Percentiles rank a stretch among this genome's conserved stretches.
Evolutionary conservation across 2,113 vertebrate genomes (phyloP).

Genomic region (Casuarius casuarius): DNA sequence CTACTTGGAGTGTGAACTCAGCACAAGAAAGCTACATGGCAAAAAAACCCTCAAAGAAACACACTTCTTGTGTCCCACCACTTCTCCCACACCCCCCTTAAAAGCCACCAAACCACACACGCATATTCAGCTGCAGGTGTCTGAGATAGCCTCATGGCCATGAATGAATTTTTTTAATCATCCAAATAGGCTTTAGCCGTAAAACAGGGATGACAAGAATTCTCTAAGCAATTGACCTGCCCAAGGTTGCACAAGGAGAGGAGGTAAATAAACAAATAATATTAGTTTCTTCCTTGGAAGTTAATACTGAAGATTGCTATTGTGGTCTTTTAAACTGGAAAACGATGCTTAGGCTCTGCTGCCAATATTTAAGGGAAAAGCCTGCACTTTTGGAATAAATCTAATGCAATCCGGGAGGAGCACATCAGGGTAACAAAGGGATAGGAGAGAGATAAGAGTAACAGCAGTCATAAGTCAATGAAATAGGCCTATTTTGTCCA

Average conservation of each 20-base stretch:
- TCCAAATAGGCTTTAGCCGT: neutral
- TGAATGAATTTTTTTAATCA: neutral
- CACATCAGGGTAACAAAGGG: neutral
- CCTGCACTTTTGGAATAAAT: neutral
- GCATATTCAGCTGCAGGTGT: neutral
- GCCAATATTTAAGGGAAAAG: neutral
- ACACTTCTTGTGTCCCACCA: neutral
- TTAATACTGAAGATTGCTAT: neutral
- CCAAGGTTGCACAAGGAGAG: neutral
- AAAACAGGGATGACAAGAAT: neutral
- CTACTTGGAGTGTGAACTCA: neutral
- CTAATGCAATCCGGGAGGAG: neutral
- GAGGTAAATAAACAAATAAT: neutral
- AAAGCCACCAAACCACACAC: too few species aligned
- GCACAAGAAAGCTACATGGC: neutral
- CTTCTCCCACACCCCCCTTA: neutral
- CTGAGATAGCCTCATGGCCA: neutral
- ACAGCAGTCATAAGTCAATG: neutral
- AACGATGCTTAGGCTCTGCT: neutral
- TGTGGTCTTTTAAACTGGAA: neutral
- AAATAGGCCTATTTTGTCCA: neutral
- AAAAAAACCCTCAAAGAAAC: neutral
- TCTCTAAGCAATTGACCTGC: neutral
- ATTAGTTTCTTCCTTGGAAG: neutral
- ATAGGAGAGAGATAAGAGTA: neutral